phyloP scores from a whole-genome alignment of 2,113 vertebrate genomes.

The Electrona antarctica region DNA sequence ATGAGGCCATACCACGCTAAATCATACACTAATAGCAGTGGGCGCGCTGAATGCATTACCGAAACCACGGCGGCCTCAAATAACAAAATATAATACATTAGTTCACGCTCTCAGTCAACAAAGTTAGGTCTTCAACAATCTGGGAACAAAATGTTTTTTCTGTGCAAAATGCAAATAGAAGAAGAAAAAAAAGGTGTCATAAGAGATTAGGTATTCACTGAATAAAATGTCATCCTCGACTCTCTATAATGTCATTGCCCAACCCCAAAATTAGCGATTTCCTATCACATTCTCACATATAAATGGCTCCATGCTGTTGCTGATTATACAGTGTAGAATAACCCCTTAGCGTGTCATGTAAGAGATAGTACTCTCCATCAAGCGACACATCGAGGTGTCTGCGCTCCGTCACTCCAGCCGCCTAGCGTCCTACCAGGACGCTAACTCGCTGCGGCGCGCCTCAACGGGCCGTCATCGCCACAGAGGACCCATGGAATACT shows the following conservation, averaged over 20 bases:
- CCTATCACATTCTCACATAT: slow-evolving; percentile 42
- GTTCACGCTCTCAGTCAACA: no score
- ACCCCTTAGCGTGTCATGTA: slow-evolving; percentile 54
- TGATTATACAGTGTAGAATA: slow-evolving; percentile 48
- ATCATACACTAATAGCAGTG: slow-evolving; percentile 65
- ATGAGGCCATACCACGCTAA: slow-evolving; percentile 59
- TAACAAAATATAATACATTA: neutral
- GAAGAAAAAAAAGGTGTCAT: no score
- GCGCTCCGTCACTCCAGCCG: slow-evolving; percentile 52
- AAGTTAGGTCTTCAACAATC: no score
- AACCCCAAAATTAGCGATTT: slow-evolving; percentile 37
- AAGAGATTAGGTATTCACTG: no score
- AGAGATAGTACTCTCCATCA: slow-evolving; percentile 60
- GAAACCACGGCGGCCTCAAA: slow-evolving; percentile 38
- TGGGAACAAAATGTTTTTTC: slow-evolving; percentile 8
- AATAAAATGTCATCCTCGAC: slow-evolving; percentile 1
- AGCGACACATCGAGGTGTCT: slow-evolving; percentile 53
- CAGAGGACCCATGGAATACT: slow-evolving; percentile 77
- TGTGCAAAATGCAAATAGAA: slow-evolving; percentile 14
- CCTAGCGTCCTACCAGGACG: slow-evolving; percentile 11
- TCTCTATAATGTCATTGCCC: neutral
- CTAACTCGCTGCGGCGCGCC: slow-evolving; percentile 46
- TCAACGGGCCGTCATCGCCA: slow-evolving; percentile 62
- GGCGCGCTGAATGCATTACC: slow-evolving; percentile 30
- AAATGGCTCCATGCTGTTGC: slow-evolving; percentile 46